Percentiles rank a stretch among this genome's conserved stretches.
phyloP scores from a whole-genome alignment of 2,113 vertebrate genomes.

The Bettongia penicillata region DNA sequence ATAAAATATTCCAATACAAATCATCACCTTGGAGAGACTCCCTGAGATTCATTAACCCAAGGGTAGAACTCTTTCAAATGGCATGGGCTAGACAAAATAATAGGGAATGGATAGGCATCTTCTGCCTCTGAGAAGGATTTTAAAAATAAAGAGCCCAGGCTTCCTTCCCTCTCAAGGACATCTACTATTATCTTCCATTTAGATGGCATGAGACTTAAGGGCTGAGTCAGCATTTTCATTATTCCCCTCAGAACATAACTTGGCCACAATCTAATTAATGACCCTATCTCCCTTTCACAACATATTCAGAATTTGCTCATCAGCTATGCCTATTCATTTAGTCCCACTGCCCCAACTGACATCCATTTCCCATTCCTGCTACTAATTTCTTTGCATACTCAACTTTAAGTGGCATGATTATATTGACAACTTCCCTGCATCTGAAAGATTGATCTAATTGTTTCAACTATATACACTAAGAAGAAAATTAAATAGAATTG shows the following conservation, averaged over 20 bases:
- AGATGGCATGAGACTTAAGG: not conserved
- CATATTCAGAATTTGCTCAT: not conserved
- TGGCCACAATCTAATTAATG: not conserved
- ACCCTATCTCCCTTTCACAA: not conserved
- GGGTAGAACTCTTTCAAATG: not conserved
- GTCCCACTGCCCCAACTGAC: fast-evolving
- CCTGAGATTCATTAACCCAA: not conserved
- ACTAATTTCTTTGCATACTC: not conserved
- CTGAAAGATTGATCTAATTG: not conserved
- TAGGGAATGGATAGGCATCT: not conserved
- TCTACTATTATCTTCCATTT: not conserved
- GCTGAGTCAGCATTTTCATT: not conserved
- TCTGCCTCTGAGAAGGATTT: not conserved
- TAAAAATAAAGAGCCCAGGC: not conserved
- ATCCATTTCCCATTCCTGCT: not conserved
- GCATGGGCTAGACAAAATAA: slow-evolving; percentile 28
- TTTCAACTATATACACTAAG: not conserved
- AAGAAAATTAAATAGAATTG: not conserved
- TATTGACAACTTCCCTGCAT: not conserved
- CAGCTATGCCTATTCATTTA: not conserved
- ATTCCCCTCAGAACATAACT: not conserved
- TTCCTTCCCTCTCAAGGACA: slow-evolving; percentile 12
- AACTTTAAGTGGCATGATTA: not conserved
- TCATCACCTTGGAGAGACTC: not conserved
- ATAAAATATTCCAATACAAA: not conserved